Conservation (phyloP, 1,140 invertebrate species). For the Procambarus virginalis region DNA sequence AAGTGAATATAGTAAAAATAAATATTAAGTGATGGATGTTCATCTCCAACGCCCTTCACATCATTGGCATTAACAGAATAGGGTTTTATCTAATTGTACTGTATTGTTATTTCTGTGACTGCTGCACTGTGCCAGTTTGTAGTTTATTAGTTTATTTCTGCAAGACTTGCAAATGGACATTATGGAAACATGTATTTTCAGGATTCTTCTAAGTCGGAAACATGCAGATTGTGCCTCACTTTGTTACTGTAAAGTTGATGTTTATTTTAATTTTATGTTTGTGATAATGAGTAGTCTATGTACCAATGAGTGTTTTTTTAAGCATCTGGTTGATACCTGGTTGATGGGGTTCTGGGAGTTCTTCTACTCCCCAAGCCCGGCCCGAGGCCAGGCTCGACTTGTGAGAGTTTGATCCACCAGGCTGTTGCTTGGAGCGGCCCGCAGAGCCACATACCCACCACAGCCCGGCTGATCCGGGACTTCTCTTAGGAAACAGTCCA, state of each 20-base stretch:
- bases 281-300: constrained; percentile 55
- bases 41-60: neutral
- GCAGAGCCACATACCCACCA: too few species aligned
- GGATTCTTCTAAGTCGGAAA: constrained; percentile 30
- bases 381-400: too few species aligned
- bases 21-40: constrained; percentile 1
- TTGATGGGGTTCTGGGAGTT: too few species aligned
- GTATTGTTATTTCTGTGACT: neutral
- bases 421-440: too few species aligned
- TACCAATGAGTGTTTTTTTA: constrained; percentile 26
- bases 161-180: neutral
- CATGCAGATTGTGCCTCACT: constrained; percentile 61
- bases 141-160: constrained; percentile 21
- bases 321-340: too few species aligned
- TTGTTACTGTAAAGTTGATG: constrained; percentile 41
- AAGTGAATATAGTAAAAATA: constrained; percentile 10
- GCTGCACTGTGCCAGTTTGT: constrained; percentile 4
- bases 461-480: too few species aligned
- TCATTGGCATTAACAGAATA: neutral
- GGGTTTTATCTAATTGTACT: constrained; percentile 11
- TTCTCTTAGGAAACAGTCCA: too few species aligned
- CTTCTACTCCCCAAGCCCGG: too few species aligned
- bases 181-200: neutral
- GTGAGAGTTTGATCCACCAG: too few species aligned
- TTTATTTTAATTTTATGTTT: constrained; percentile 36